Evolutionary conservation across 2,888 invertebrate genomes (phyloP).

Genomic region (Drosophila mettleri): DNA sequence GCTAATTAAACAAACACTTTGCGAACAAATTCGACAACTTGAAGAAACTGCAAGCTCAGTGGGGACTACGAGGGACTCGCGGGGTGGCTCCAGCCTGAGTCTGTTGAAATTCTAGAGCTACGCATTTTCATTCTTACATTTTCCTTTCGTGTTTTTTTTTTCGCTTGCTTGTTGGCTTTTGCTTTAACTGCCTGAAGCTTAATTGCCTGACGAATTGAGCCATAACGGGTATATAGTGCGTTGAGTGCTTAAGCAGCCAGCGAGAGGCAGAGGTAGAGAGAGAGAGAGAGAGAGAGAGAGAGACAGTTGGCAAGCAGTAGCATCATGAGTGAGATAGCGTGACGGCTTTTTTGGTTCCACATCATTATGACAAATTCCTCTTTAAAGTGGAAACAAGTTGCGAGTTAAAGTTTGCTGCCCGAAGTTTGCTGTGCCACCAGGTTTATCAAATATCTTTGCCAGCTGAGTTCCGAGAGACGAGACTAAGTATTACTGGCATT

Average conservation of each 20-base stretch:
- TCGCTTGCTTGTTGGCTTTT: not conserved
- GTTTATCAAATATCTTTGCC: not conserved
- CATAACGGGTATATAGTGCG: slow-evolving; percentile 34
- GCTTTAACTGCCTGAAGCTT: slow-evolving; percentile 19
- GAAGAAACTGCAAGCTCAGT: slow-evolving; percentile 5
- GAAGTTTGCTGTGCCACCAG: slow-evolving; percentile 13
- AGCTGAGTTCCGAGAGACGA: not conserved
- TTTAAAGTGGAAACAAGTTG: slow-evolving; percentile 22
- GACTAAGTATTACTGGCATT: not conserved
- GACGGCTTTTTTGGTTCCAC: not conserved
- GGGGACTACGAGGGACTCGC: not conserved
- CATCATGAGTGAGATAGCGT: slow-evolving; percentile 1
- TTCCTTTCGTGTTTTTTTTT: too few species aligned
- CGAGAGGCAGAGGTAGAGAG: not conserved
- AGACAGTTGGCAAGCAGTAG: not conserved
- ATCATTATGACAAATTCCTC: slow-evolving; percentile 28
- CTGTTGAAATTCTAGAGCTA: slow-evolving; percentile 39
- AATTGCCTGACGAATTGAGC: slow-evolving; percentile 45
- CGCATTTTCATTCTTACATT: not conserved
- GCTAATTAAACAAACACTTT: slow-evolving; percentile 65
- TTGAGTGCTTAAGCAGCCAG: slow-evolving; percentile 15
- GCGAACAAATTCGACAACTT: slow-evolving; percentile 27
- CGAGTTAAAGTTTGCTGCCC: slow-evolving; percentile 9
- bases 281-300: not conserved
- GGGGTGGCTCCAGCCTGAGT: slow-evolving; percentile 12